Percentiles rank a stretch among this genome's conserved stretches.
phyloP scores from a whole-genome alignment of 2,888 invertebrate species.

The Pristionchus arcanus region DNA sequence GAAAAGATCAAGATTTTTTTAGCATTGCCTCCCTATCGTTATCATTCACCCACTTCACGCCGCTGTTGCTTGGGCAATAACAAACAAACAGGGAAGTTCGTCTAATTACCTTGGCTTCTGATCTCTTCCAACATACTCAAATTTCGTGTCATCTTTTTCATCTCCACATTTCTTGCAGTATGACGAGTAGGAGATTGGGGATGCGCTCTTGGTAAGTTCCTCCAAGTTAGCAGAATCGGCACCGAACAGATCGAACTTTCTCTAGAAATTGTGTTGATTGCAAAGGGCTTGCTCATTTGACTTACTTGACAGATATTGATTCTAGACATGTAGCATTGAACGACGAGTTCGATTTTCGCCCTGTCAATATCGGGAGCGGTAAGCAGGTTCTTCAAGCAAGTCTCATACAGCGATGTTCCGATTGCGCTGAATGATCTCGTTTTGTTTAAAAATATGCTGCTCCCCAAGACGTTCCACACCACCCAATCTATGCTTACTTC shows the following conservation, averaged over 20 bases:
- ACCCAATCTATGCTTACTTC: too few species aligned
- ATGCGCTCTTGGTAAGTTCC: conserved; percentile 7
- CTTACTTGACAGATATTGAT: neutral
- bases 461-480: too few species aligned
- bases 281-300: neutral
- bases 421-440: neutral
- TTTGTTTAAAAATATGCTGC: too few species aligned
- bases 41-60: too few species aligned
- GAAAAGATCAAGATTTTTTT: too few species aligned
- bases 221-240: neutral
- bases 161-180: too few species aligned
- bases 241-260: neutral
- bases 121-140: too few species aligned
- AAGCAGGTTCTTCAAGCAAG: neutral
- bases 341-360: neutral
- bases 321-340: neutral
- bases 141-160: too few species aligned
- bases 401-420: neutral
- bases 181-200: neutral
- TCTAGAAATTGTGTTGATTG: neutral
- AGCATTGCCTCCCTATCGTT: too few species aligned
- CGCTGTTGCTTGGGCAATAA: too few species aligned
- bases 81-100: too few species aligned
- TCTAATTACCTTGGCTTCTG: too few species aligned
- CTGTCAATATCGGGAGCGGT: neutral